Evolutionary conservation across 2,888 invertebrate genomes (phyloP).

Genomic region (Blastobasis adustella): DNA sequence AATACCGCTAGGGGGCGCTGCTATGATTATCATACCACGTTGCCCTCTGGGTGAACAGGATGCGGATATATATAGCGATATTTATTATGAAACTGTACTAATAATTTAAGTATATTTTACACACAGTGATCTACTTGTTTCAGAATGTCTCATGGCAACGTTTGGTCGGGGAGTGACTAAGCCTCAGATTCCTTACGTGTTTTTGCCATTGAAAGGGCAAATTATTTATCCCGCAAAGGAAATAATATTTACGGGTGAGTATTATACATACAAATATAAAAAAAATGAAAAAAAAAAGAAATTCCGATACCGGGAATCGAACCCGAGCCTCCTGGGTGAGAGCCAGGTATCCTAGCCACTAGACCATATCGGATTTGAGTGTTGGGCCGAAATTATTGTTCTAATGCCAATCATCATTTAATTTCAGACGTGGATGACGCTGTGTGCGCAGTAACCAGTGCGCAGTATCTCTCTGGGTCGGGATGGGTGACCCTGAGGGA

Average conservation of each 20-base stretch:
- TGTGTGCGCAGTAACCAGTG: constrained; percentile 88
- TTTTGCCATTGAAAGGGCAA: constrained; percentile 88
- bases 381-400: constrained; percentile 8
- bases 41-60: too few relatives aligned
- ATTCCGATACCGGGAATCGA: constrained; percentile 75
- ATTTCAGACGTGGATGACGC: constrained; percentile 79
- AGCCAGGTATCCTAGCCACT: constrained; percentile 78
- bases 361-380: constrained; percentile 72
- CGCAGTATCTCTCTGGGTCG: constrained; percentile 84
- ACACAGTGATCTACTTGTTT: constrained; percentile 28
- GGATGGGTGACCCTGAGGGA: constrained; percentile 89
- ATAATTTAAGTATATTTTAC: background rate
- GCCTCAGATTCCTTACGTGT: constrained; percentile 89
- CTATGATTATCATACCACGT: too few relatives aligned
- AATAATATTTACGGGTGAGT: constrained; percentile 84
- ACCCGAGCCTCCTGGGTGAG: constrained; percentile 77
- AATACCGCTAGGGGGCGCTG: too few relatives aligned
- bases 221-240: constrained; percentile 92
- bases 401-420: background rate
- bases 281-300: constrained; percentile 23
- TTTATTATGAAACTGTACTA: too few relatives aligned
- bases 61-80: too few relatives aligned
- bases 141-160: constrained; percentile 80
- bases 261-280: constrained; percentile 7
- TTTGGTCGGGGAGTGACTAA: constrained; percentile 80